Percentiles rank a stretch among this genome's conserved stretches.
Conservation (phyloP, 2,888 invertebrate species). For the Drosophila picticornis region DNA sequence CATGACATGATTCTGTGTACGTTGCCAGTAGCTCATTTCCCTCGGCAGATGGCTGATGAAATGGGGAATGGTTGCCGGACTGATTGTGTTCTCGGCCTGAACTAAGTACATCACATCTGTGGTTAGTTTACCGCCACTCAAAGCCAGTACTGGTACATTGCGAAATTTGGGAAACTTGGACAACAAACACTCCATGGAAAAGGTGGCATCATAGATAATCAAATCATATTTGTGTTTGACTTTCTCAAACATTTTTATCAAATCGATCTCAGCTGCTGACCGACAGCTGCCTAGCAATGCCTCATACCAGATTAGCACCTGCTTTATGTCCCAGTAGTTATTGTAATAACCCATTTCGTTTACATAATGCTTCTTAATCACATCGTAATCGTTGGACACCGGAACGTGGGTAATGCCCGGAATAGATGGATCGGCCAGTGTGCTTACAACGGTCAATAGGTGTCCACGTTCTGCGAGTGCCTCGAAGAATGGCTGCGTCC, state of each 20-base stretch:
- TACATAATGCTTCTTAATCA: conserved; percentile 51
- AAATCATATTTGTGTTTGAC: conserved; percentile 38
- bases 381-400: conserved; percentile 49
- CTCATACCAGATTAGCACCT: conserved; percentile 70
- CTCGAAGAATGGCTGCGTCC: conserved; percentile 57
- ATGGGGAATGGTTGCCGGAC: conserved; percentile 54
- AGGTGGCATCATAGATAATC: conserved; percentile 63
- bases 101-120: conserved; percentile 42
- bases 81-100: conserved; percentile 59
- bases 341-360: conserved; percentile 10
- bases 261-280: conserved; percentile 3
- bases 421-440: conserved; percentile 9
- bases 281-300: conserved; percentile 56
- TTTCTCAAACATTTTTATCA: neutral
- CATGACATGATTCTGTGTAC: conserved; percentile 57
- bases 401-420: conserved; percentile 15
- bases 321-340: conserved; percentile 33
- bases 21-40: conserved; percentile 58
- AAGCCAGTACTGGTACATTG: conserved; percentile 44
- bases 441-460: conserved; percentile 44
- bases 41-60: conserved; percentile 44
- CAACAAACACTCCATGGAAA: conserved; percentile 48
- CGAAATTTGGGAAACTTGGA: conserved; percentile 12
- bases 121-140: conserved; percentile 66
- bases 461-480: conserved; percentile 58